Evolutionary conservation across 2,797 vertebrate genomes (phyloP).

Genomic region (Leptodactylus fallax): DNA sequence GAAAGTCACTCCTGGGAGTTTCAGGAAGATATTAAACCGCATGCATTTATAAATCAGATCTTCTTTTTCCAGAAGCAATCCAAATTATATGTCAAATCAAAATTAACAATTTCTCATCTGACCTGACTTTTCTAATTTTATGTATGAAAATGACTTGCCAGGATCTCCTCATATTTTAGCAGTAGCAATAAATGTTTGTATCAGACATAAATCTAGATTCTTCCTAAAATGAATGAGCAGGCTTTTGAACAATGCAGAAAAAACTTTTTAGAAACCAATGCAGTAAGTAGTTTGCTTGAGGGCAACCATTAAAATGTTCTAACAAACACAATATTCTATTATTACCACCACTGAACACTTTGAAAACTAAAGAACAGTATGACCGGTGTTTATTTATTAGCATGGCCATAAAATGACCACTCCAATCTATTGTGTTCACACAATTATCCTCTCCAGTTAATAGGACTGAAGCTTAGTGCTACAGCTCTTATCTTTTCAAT

Average conservation of each 20-base stretch:
- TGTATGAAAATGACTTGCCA: slow-evolving; percentile 20
- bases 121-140: slow-evolving; percentile 10
- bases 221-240: not conserved
- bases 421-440: slow-evolving; percentile 47
- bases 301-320: slow-evolving; percentile 50
- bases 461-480: slow-evolving; percentile 43
- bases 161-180: slow-evolving; percentile 10
- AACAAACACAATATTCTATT: slow-evolving; percentile 52
- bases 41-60: slow-evolving; percentile 16
- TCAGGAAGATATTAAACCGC: slow-evolving; percentile 15
- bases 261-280: slow-evolving; percentile 7
- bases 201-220: slow-evolving; percentile 3
- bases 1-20: slow-evolving; percentile 29
- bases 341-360: slow-evolving; percentile 46
- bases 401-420: slow-evolving; percentile 48
- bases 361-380: slow-evolving; percentile 1
- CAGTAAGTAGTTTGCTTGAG: slow-evolving; percentile 20
- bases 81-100: not conserved
- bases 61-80: slow-evolving; percentile 13
- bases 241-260: slow-evolving; percentile 31
- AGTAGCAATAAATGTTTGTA: slow-evolving; percentile 25
- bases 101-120: slow-evolving; percentile 17
- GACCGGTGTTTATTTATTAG: slow-evolving; percentile 48
- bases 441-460: slow-evolving; percentile 59
- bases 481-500: slow-evolving; percentile 59